Conservation (phyloP, 2,888 invertebrate genomes). For the Nymphalis polychloros region DNA sequence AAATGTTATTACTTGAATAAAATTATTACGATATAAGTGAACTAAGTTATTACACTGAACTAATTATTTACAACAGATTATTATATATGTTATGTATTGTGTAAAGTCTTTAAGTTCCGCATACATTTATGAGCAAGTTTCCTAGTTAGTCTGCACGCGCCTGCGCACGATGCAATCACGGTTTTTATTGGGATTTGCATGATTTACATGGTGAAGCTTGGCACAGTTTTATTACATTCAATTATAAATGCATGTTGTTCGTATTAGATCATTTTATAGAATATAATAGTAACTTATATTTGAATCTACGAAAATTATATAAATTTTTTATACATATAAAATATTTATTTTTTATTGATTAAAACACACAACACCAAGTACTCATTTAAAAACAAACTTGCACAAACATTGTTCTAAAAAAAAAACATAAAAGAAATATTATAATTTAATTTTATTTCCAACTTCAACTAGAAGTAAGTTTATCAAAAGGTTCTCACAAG, state of each 20-base stretch:
- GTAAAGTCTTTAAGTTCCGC: background rate
- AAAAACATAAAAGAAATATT: too few species aligned
- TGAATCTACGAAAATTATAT: too few species aligned
- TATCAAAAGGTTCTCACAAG: conserved; percentile 26
- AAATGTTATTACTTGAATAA: too few species aligned
- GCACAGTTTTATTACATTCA: background rate
- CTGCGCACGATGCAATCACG: conserved; percentile 2
- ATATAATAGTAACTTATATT: too few species aligned
- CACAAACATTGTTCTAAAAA: too few species aligned
- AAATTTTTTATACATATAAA: too few species aligned
- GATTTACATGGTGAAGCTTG: background rate
- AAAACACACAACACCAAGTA: too few species aligned
- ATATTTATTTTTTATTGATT: too few species aligned
- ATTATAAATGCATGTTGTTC: background rate
- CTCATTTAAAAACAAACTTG: too few species aligned
- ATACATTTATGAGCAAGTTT: conserved; percentile 15
- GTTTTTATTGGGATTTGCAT: conserved; percentile 13
- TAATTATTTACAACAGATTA: background rate
- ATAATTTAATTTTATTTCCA: background rate
- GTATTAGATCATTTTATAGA: background rate
- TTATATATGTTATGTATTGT: background rate
- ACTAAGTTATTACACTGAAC: background rate
- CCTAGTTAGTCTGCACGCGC: conserved; percentile 4
- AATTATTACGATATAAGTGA: background rate
- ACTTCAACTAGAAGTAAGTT: background rate